Evolutionary conservation across 2,888 invertebrate genomes (phyloP), one percentile per base, ranked within the genome.

Genomic region (Drosophila quinaria): DNA sequence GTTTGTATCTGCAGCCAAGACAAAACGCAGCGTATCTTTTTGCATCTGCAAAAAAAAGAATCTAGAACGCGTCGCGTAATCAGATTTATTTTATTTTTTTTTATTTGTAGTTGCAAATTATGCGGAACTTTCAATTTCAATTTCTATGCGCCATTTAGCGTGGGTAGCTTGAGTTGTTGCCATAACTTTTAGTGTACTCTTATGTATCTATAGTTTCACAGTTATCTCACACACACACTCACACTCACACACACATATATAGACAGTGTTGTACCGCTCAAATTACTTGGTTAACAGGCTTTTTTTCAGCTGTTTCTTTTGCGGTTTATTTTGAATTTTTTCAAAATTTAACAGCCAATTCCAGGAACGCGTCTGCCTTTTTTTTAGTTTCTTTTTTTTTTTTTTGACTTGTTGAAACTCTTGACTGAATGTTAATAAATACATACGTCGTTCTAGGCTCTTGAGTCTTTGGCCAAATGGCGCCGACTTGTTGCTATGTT

Each of bases 301-400:
- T 64, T 68, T 66, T 64, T 68, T 70, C 39, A 72, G 52, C 74
- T 67, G 62, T 67, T 74, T 10, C 68, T 39, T 62, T 52, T 67
- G 60, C 55, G 66, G 66, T 68, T 70, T 47, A 56, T 84, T 55
- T 44, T 59, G 42, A 19, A 19, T 37, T 58, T 81, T 85, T 87
- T 80, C 50, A 64, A 89, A 89, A 89, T 72, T 85, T 85, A 89
- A 87, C 87, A 72, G 89, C 87, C 88, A 89, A 81, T 87, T 87
- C 87, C 89, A 70, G 78, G 88, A 87, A 70, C 71, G 74, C 74
- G 68, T 66, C 29, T 46, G 22, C 22, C 11, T 61, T 37, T 37
- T 37, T 39, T 25, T 62, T 3, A 2, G 39, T 25, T 52, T 35
- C 2, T 63, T 33, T 37, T 19, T 47, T 35, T 3, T 63, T 33